Percentiles rank a stretch among this genome's conserved stretches.
phyloP scores from a whole-genome alignment of 2,797 vertebrate genomes.

The Etheostoma perlongum region DNA sequence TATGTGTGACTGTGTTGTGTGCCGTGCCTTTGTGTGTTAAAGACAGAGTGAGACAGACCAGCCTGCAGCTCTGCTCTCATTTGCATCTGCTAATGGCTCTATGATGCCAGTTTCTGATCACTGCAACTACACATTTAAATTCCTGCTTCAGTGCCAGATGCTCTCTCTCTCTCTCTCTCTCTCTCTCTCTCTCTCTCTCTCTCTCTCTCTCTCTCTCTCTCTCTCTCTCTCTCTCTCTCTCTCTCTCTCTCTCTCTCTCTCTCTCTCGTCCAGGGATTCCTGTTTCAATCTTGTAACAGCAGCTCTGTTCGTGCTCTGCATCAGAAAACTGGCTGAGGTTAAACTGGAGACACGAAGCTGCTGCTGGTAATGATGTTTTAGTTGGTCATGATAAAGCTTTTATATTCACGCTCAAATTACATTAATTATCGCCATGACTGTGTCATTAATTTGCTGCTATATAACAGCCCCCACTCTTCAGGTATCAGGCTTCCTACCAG shows the following conservation, averaged over 20 bases:
- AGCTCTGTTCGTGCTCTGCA: slow-evolving; percentile 52
- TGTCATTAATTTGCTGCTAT: neutral
- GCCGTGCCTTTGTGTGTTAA: slow-evolving; percentile 16
- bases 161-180: neutral
- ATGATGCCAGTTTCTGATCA: slow-evolving; percentile 71
- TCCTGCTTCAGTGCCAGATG: slow-evolving; percentile 54
- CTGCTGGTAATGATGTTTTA: slow-evolving; percentile 1
- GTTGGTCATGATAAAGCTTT: slow-evolving; percentile 10
- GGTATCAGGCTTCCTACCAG: neutral
- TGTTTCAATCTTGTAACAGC: slow-evolving; percentile 36
- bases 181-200: neutral
- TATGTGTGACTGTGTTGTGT: slow-evolving; percentile 17
- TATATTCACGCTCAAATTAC: slow-evolving; percentile 9
- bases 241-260: no score
- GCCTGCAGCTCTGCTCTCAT: slow-evolving; percentile 60
- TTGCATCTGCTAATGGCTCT: slow-evolving; percentile 72
- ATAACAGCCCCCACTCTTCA: neutral
- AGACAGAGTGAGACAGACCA: slow-evolving; percentile 48
- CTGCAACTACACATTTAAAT: slow-evolving; percentile 65
- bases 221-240: neutral
- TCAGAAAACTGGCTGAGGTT: slow-evolving; percentile 38
- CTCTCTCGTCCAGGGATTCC: slow-evolving; percentile 41
- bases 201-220: neutral
- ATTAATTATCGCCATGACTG: neutral
- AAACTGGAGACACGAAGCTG: slow-evolving; percentile 20